Evolutionary conservation across 2,888 invertebrate genomes (phyloP).

Genomic region (Mystacides longicornis): DNA sequence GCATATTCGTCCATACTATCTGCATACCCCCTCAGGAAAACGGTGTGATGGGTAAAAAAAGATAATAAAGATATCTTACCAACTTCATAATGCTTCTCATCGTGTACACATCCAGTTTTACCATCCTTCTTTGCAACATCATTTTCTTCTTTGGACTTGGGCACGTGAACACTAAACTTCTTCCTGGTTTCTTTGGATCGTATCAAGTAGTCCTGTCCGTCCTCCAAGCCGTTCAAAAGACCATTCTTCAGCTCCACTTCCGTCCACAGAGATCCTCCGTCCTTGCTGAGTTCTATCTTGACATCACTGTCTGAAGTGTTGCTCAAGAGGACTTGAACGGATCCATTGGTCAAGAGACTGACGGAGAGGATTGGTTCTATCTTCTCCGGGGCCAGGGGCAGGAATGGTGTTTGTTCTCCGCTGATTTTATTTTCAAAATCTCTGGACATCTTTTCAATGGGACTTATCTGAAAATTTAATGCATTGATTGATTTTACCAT

Average conservation of each 20-base stretch:
- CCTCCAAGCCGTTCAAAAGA: conserved; percentile 40
- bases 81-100: conserved; percentile 18
- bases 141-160: conserved; percentile 14
- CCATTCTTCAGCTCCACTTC: conserved; percentile 41
- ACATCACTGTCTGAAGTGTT: conserved; percentile 40
- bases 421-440: conserved; percentile 14
- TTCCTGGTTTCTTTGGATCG: conserved; percentile 46
- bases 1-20: too few species aligned
- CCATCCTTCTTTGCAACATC: conserved; percentile 11
- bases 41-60: too few species aligned
- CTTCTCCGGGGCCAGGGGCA: conserved; percentile 33
- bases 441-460: conserved; percentile 4
- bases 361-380: conserved; percentile 43
- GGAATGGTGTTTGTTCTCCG: conserved; percentile 18
- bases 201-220: conserved; percentile 42
- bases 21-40: too few species aligned
- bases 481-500: too few species aligned
- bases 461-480: too few species aligned
- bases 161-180: conserved; percentile 39
- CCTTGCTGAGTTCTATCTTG: conserved; percentile 39
- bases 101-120: conserved; percentile 17
- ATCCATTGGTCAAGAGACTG: conserved; percentile 43
- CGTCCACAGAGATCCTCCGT: conserved; percentile 38
- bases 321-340: conserved; percentile 43
- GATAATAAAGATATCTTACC: conserved; percentile 11